Conservation (phyloP, 2,888 invertebrate genomes). For the Apeira syringaria region DNA sequence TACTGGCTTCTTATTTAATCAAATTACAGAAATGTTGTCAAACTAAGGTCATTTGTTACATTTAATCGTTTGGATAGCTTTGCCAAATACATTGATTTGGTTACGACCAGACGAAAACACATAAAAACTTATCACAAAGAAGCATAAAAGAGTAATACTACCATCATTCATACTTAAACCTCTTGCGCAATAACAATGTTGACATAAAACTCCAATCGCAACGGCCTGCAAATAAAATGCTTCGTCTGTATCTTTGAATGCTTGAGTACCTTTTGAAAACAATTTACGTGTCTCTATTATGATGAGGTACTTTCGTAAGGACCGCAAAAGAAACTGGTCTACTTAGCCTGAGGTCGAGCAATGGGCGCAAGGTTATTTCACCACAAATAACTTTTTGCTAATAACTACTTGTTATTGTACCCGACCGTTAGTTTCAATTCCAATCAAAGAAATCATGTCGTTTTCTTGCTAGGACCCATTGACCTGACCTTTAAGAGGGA, state of each 20-base stretch:
- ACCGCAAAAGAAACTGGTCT: constrained; percentile 34
- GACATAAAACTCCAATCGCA: constrained; percentile 34
- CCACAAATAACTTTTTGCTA: constrained; percentile 22
- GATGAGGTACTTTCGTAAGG: constrained; percentile 19
- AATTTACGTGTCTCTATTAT: constrained; percentile 22
- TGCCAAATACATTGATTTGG: constrained; percentile 5
- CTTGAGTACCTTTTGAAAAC: constrained; percentile 36
- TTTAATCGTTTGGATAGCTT: constrained; percentile 1
- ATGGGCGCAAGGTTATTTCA: constrained; percentile 47
- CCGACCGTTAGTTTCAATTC: constrained; percentile 24
- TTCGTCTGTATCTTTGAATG: constrained; percentile 37
- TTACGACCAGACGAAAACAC: constrained; percentile 12
- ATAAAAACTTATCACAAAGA: constrained; percentile 20
- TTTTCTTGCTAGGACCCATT: constrained; percentile 26
- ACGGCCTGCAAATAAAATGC: constrained; percentile 30
- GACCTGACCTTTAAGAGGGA: constrained; percentile 29
- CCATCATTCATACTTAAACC: constrained; percentile 28
- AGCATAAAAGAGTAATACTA: constrained; percentile 24
- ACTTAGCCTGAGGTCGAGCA: constrained; percentile 36
- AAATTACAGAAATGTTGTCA: neutral
- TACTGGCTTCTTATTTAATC: no score
- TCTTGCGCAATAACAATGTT: constrained; percentile 37
- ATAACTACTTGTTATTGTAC: constrained; percentile 18
- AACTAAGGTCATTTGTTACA: constrained; percentile 1
- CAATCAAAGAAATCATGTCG: constrained; percentile 23